Conservation (phyloP, 2,797 vertebrate genomes). For the Pterois miles region DNA sequence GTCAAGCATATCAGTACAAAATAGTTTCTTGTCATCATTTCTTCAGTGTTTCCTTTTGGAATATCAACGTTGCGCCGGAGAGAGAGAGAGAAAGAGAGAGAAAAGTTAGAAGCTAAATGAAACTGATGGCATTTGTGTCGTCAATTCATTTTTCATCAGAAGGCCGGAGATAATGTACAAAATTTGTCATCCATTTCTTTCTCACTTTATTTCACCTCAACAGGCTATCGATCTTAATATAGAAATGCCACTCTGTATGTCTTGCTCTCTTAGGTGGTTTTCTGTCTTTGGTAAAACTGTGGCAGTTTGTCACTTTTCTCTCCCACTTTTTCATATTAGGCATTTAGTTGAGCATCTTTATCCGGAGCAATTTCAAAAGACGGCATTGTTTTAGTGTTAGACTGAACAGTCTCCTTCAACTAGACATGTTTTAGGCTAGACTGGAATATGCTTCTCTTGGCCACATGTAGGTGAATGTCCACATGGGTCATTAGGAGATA, state of each 20-base stretch:
- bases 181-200: background rate
- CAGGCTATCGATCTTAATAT: background rate
- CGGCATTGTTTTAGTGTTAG: background rate
- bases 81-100: background rate
- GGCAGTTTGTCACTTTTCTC: background rate
- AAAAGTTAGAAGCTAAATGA: background rate
- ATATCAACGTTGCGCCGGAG: background rate
- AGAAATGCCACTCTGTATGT: background rate
- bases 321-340: background rate
- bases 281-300: background rate
- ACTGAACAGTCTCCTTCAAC: background rate
- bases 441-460: too few relatives aligned
- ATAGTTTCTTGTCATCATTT: background rate
- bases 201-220: background rate
- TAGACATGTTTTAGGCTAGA: background rate
- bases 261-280: background rate
- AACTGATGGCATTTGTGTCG: background rate
- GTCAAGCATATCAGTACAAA: background rate
- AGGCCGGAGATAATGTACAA: background rate
- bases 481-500: background rate
- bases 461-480: background rate
- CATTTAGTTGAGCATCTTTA: background rate
- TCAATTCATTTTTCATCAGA: conserved; percentile 1
- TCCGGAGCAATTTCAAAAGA: background rate
- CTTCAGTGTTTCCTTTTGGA: background rate